Percentiles rank a stretch among this genome's conserved stretches.
phyloP scores from a whole-genome alignment of 2,797 vertebrate species.

The Podarcis lilfordi region DNA sequence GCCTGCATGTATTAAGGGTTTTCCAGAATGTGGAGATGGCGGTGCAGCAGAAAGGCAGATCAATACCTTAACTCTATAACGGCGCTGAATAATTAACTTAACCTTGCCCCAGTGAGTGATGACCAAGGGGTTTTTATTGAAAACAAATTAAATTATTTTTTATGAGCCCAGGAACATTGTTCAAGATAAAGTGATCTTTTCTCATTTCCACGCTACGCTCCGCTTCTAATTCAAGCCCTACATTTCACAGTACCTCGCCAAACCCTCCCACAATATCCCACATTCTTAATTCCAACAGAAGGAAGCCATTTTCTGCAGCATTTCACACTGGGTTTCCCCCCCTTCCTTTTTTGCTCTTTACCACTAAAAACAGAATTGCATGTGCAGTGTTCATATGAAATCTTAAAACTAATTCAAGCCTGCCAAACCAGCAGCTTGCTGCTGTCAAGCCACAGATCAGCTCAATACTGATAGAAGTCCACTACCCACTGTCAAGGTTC shows the following conservation, averaged over 20 bases:
- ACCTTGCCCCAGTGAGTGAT: neutral
- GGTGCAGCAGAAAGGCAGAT: neutral
- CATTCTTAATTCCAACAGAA: constrained; percentile 2
- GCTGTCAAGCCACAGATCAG: constrained; percentile 39
- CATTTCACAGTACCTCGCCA: neutral
- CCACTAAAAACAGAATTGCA: constrained; percentile 7
- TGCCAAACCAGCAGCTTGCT: constrained; percentile 28
- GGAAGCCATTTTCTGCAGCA: neutral
- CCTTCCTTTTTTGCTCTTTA: neutral
- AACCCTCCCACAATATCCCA: neutral
- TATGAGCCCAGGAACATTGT: neutral
- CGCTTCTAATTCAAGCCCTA: neutral
- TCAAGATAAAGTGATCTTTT: fast-evolving
- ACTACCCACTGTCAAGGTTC: neutral
- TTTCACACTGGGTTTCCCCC: neutral
- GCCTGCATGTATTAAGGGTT: neutral
- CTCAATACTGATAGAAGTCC: constrained; percentile 4
- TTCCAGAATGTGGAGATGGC: neutral
- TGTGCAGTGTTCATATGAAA: neutral
- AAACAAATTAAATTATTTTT: constrained; percentile 22
- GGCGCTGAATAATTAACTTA: constrained; percentile 4
- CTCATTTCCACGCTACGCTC: neutral
- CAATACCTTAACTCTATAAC: neutral
- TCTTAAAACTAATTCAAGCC: constrained; percentile 35
- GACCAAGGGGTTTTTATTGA: neutral